These are phyloP conservation scores for Temnothorax longispinosus DNA, from an alignment of 1,140 invertebrate genomes.

Conservation along the genomic window DNA sequence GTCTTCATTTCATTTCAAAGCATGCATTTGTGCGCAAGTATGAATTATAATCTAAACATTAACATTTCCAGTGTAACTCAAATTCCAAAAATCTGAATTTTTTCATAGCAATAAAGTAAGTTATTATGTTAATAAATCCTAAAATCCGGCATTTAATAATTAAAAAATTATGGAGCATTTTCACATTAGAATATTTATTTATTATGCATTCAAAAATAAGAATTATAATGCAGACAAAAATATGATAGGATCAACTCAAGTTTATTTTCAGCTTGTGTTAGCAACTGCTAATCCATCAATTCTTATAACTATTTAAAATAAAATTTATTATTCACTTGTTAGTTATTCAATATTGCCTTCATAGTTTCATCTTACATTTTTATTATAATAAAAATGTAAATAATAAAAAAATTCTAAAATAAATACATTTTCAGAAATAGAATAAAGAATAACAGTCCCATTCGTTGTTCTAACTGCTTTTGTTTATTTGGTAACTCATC, in stretches of 20 bases:
- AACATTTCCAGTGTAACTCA: neutral
- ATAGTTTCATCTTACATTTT: neutral
- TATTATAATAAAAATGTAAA: neutral
- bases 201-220: neutral
- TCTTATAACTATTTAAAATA: neutral
- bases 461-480: slow-evolving; percentile 77
- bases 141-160: neutral
- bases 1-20: neutral
- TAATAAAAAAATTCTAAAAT: neutral
- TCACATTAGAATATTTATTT: neutral
- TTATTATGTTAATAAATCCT: neutral
- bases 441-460: slow-evolving; percentile 2
- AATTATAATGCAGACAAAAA: neutral
- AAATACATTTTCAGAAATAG: neutral
- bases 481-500: slow-evolving; percentile 84
- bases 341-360: neutral
- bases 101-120: neutral
- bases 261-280: neutral
- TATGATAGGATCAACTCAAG: neutral
- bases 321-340: neutral
- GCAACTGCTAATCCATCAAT: neutral
- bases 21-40: neutral
- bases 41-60: neutral
- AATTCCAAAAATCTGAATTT: neutral
- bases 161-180: neutral